Conservation (phyloP, 2,113 vertebrate species). For the Eira barbara region DNA sequence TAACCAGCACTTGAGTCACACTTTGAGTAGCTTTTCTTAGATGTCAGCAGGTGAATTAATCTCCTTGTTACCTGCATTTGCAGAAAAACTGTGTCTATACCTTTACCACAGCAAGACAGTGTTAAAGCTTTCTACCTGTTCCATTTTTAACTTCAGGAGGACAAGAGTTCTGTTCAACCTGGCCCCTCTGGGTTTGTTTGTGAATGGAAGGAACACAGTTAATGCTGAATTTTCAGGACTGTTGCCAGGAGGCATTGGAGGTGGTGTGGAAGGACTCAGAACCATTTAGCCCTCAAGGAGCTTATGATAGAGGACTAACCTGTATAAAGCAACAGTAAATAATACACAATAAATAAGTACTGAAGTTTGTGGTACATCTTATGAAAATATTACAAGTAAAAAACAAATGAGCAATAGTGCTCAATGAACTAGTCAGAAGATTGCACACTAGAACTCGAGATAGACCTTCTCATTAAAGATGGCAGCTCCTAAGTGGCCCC, state of each 20-base stretch:
- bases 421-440: background rate
- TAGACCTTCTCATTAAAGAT: background rate
- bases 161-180: background rate
- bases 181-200: background rate
- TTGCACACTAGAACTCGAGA: background rate
- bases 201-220: background rate
- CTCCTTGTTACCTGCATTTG: background rate
- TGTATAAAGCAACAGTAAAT: background rate
- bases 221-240: background rate
- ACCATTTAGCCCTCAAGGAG: background rate
- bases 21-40: slow-evolving; percentile 4
- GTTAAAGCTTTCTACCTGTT: background rate
- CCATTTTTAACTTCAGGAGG: background rate
- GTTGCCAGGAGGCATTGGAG: background rate
- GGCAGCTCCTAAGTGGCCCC: too few relatives aligned
- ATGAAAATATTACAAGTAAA: background rate
- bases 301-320: background rate
- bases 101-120: background rate
- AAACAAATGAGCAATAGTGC: background rate
- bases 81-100: background rate
- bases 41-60: background rate
- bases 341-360: background rate
- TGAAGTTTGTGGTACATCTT: background rate
- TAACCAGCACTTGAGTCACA: background rate
- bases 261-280: background rate